Evolutionary conservation across 2,797 vertebrate genomes (phyloP).

Genomic region (Champsocephalus esox): DNA sequence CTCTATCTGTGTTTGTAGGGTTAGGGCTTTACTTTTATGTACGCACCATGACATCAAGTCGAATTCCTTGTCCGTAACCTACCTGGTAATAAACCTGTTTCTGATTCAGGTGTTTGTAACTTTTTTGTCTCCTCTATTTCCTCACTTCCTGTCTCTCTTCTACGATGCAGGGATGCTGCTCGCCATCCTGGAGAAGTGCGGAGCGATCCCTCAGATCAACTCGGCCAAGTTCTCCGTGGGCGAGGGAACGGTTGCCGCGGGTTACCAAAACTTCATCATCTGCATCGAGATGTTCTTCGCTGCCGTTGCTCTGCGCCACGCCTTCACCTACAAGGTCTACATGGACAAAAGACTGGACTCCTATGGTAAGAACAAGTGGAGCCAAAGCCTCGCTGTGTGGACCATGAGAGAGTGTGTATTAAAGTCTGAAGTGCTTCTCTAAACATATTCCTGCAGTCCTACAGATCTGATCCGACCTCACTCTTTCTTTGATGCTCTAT

Average conservation of each 20-base stretch:
- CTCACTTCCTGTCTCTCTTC: neutral
- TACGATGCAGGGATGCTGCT: constrained; percentile 91
- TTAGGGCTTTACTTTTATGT: too few relatives aligned
- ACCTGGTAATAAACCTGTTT: too few relatives aligned
- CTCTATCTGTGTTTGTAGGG: too few relatives aligned
- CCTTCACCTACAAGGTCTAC: constrained; percentile 98
- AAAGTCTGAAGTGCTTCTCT: neutral
- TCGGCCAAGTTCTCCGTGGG: constrained; percentile 92
- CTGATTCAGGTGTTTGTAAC: too few relatives aligned
- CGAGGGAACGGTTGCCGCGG: constrained; percentile 96
- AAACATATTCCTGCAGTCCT: neutral
- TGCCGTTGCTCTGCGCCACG: constrained; percentile 93
- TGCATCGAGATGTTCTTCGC: constrained; percentile 99
- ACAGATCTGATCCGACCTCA: constrained; percentile 24
- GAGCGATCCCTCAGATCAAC: constrained; percentile 95
- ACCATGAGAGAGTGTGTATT: neutral
- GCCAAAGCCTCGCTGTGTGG: neutral
- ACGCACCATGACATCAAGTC: too few relatives aligned
- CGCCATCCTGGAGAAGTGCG: constrained; percentile 98
- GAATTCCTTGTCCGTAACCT: too few relatives aligned
- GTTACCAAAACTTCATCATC: constrained; percentile 99
- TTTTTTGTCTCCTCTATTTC: neutral
- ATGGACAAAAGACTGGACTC: constrained; percentile 95
- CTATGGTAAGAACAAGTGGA: constrained; percentile 84
- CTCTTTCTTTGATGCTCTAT: constrained; percentile 13